Conservation (phyloP, 1,140 invertebrate species). For the Ceratitis capitata region DNA sequence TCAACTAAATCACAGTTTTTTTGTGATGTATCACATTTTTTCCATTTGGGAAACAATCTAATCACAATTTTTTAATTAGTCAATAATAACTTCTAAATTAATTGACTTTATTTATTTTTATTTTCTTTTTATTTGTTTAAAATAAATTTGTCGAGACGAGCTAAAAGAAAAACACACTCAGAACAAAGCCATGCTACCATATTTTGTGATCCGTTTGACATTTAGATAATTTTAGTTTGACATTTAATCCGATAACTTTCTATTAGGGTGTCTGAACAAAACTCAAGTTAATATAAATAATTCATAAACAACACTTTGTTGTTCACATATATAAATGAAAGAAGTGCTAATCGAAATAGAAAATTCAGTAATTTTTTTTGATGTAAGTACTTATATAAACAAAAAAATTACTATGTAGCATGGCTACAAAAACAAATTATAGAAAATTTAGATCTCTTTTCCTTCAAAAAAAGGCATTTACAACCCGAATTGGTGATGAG, state of each 20-base stretch:
- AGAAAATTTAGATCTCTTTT: too few species aligned
- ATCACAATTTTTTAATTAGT: not conserved
- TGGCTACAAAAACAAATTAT: not conserved
- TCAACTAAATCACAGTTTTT: not conserved
- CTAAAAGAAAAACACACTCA: constrained; percentile 35
- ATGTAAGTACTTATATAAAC: too few species aligned
- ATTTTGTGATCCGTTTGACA: not conserved
- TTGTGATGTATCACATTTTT: not conserved
- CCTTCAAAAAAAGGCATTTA: too few species aligned
- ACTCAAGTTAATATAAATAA: not conserved
- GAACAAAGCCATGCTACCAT: constrained; percentile 5
- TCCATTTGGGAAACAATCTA: not conserved
- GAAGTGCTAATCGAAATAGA: too few species aligned
- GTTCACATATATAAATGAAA: too few species aligned
- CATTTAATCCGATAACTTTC: not conserved
- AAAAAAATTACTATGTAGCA: too few species aligned
- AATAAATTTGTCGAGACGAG: not conserved
- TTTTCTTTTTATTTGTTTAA: constrained; percentile 22
- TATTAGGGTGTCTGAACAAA: too few species aligned
- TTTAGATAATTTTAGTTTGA: not conserved
- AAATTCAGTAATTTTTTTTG: too few species aligned
- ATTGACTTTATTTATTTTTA: not conserved
- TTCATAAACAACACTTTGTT: not conserved
- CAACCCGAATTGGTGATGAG: too few species aligned
- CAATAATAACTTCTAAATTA: not conserved